Evolutionary conservation across 2,113 vertebrate species (phyloP), one percentile per base, ranked within the genome.

Genomic region (Chroicocephalus ridibundus): DNA sequence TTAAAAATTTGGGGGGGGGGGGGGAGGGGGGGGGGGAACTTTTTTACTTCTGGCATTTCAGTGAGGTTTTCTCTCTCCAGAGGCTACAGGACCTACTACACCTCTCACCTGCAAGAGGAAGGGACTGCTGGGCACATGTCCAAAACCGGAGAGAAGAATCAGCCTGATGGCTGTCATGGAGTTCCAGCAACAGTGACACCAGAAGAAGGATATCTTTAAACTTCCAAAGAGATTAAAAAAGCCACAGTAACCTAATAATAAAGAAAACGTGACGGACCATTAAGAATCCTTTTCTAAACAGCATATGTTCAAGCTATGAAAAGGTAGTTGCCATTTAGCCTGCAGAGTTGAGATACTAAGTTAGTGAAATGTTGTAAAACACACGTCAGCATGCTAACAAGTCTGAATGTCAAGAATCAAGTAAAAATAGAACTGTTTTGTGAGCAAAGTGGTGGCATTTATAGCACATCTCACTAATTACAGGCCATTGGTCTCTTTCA

Each of bases 341-440:
- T 64, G 75, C 82, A 68, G 25, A 70, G 72, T 18, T 10, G 9
- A 79, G 80, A 90, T 61, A 79, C 77, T 91, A 88, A 27, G 27
- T 82, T 80, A 87, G 86, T 12, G 57, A 93, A 94, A 94, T 77
- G 57, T 29, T 18, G 36, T 78, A 78, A 94, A 96, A 79, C n/a
- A 90, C 31, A 34, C 10, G 24, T 97, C 93, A 96, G 85, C 86
- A 58, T 47, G 62, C 89, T 40, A 75, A 84, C 60, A 82, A 90
- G 68, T 69, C 86, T 92, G 94, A 97, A 95, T 92, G 95, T 97
- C 95, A 97, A 96, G 93, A 95, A 97, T 86, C 64, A 24, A 93
- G 79, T 82, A 94, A 64, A 96, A 97, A 91, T 95, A 97, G 96
- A 95, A 77, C 74, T 29, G 78, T 96, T 94, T 52, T 86, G 58